These are phyloP conservation scores for Monopis laevigella DNA, from an alignment of 2,888 invertebrate genomes.

Conservation along the genomic window DNA sequence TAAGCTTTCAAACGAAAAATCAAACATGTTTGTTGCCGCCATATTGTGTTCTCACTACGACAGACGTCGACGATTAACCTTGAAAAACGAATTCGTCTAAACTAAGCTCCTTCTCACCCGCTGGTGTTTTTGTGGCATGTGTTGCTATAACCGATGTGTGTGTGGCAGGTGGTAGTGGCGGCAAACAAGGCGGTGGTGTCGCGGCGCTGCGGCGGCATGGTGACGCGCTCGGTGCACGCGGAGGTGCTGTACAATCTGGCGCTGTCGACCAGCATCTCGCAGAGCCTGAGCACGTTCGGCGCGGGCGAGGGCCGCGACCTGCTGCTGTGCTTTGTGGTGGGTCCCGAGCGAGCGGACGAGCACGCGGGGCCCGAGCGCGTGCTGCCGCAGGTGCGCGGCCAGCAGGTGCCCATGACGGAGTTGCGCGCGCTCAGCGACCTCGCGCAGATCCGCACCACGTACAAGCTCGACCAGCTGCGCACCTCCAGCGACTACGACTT, in stretches of 20 bases:
- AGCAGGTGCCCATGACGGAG: slow-evolving; percentile 50
- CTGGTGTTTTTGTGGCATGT: neutral
- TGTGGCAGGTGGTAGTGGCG: slow-evolving; percentile 66
- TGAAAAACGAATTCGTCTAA: no score
- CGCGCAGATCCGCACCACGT: slow-evolving; percentile 62
- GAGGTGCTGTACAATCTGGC: slow-evolving; percentile 77
- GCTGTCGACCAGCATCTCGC: slow-evolving; percentile 73
- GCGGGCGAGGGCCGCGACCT: slow-evolving; percentile 36
- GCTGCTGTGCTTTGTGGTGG: slow-evolving; percentile 37
- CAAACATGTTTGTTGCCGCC: no score
- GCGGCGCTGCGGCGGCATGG: slow-evolving; percentile 50
- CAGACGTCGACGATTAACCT: no score
- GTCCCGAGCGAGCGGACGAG: slow-evolving; percentile 47
- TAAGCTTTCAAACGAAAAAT: no score
- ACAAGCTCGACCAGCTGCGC: slow-evolving; percentile 68
- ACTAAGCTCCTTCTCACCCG: no score
- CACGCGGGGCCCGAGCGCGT: slow-evolving; percentile 35
- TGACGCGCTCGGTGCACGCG: slow-evolving; percentile 70
- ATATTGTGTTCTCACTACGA: no score
- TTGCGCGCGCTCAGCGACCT: slow-evolving; percentile 54
- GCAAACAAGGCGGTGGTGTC: slow-evolving; percentile 72
- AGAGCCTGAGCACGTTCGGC: slow-evolving; percentile 73
- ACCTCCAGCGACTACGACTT: slow-evolving; percentile 35
- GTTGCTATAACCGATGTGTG: neutral
- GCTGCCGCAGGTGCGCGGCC: slow-evolving; percentile 61